Evolutionary conservation across 92 coral and sea anemone species (phyloP), one percentile per base, ranked within the genome.

Genomic region (Zoanthus solanderi): DNA sequence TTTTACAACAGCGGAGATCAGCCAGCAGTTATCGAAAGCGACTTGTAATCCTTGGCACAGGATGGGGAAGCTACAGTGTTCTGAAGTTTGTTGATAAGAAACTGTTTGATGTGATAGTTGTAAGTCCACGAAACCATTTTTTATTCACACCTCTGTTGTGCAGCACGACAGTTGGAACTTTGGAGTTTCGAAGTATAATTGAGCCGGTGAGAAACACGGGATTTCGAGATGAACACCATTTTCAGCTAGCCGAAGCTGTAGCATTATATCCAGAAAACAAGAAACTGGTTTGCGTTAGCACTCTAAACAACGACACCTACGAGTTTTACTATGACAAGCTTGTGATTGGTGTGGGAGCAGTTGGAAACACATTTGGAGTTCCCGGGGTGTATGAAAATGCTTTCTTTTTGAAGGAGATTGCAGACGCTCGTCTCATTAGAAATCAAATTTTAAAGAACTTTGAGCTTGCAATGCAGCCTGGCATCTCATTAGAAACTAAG

Each of bases 21-120:
- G 68, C 61, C 23, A 86, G 87, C 73, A 89, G 66, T 56, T 65
- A 83, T 44, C 88, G 96, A 8, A 93, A 93, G 47, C 90, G 92
- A 2, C 84, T 97, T 44, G 97, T 97, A 9, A 92, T 97, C 47
- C 93, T 97, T 5, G 99, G 99, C 17, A 97, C 99, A 13, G 99
- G 99, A 6, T 97, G 99, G 99, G 98, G 97, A 2, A 96, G 99
- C 83, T 97, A 97, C 89, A 97, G 99, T 74, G 97, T 97, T 3
- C 80, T 97, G 42, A 97, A 97, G 66, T 93, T 93, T 76, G 91
- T 95, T 28, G 85, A 97, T 87, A 95, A 97, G 93, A 95, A 97
- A 75, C 81, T 97, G 2, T 97, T 93, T 72, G 99, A 97, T 83
- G 99, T 95, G 45, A 86, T 97, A 45, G 99, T 97, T 3, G 90